Base-by-base conservation (phyloP, 1,140 invertebrate genomes). In the Parapsyche elsis region DNA sequence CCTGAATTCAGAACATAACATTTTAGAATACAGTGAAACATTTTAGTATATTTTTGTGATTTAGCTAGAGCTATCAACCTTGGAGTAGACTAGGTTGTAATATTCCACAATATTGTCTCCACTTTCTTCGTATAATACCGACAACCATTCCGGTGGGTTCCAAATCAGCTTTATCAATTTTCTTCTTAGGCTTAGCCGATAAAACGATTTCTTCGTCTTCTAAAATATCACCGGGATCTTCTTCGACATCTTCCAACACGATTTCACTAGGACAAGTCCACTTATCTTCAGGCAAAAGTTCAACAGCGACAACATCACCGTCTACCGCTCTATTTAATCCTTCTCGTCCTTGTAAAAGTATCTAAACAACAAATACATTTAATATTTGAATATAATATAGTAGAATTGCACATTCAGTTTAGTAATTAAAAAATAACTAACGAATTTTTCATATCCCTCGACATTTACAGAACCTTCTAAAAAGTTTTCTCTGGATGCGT, bases 31-130 rank as follows among this genome's bases (percentile, higher is more conserved):
- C 45, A 46, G 26, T 71, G 9, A 7, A 71, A 76, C 16, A 49
- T 16, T 61, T 23, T 19, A 70, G 9, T 70, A 70, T 24, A 9
- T n/a, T n/a, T n/a, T n/a, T n/a, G n/a, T n/a, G n/a, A n/a, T n/a
- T n/a, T n/a, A n/a, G n/a, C n/a, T n/a, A n/a, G n/a, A n/a, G n/a
- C n/a, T n/a, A n/a, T 16, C 5, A 23, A 89, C 93, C 93, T 89
- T 94, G 93, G 14, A 97, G 88, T 10, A 92, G 89, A 86, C 93
- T 95, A 21, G 92, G 92, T 85, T 95, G 92, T 70, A 99, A 88
- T 84, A 99, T 97, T 30, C 98, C 98, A 90, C 98, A 99, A 87
- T 97, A 98, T 83, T 97, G 96, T 38, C 97, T 89, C 97, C 98
- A 99, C 86, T 99, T 99, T 81, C 98, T 91, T 80, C 95, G 93